phyloP scores from a whole-genome alignment of 2,888 invertebrate species.

The Mactromeris polynyma region DNA sequence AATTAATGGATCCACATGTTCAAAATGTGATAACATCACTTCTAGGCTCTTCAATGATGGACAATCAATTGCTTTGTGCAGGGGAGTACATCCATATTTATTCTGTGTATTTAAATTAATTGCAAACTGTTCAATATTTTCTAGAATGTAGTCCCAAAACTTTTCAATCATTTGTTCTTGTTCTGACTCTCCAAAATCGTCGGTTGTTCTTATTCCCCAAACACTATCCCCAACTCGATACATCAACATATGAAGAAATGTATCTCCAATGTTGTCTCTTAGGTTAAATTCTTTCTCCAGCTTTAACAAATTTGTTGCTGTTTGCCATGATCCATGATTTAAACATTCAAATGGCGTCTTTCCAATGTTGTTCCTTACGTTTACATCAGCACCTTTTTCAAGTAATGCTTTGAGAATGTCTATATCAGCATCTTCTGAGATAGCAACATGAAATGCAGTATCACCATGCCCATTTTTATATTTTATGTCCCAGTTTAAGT shows the following conservation, averaged over 20 bases:
- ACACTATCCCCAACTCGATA: constrained; percentile 26
- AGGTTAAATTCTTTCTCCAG: constrained; percentile 10
- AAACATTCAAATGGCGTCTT: constrained; percentile 24
- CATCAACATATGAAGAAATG: constrained; percentile 26
- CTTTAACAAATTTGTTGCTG: constrained; percentile 14
- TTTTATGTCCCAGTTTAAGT: background rate
- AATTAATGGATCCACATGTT: constrained; percentile 14
- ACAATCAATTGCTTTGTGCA: constrained; percentile 22
- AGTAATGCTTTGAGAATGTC: background rate
- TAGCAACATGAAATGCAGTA: constrained; percentile 24
- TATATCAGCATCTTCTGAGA: constrained; percentile 5
- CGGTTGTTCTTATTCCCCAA: constrained; percentile 18
- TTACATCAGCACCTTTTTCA: constrained; percentile 1
- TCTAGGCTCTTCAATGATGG: constrained; percentile 21
- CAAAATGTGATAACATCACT: background rate
- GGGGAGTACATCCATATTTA: constrained; percentile 1
- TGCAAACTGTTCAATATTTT: constrained; percentile 22
- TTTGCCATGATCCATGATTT: constrained; percentile 14
- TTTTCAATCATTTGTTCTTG: constrained; percentile 13
- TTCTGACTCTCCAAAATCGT: background rate
- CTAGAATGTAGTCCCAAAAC: constrained; percentile 14
- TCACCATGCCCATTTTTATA: constrained; percentile 2
- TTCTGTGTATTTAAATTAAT: constrained; percentile 13
- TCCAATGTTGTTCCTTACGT: background rate
- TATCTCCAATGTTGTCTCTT: background rate